Evolutionary conservation across 2,113 vertebrate species (phyloP).

Genomic region (Phaethornis superciliosus): DNA sequence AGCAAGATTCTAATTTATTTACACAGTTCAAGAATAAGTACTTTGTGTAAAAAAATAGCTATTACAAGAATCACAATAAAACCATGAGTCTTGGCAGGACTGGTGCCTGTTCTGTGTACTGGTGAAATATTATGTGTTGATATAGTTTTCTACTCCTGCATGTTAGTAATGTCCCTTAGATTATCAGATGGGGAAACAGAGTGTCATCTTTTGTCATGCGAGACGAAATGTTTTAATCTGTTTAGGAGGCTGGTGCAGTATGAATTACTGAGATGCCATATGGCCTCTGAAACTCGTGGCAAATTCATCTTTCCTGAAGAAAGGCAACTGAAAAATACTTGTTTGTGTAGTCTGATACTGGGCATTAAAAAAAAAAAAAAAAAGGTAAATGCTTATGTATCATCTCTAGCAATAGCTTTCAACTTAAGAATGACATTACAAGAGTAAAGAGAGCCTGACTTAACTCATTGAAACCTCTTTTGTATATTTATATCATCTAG

Average conservation of each 20-base stretch:
- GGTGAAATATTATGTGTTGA: not conserved
- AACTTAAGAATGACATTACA: not conserved
- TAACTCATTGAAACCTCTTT: not conserved
- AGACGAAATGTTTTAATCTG: slow-evolving; percentile 63
- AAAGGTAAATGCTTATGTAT: not conserved
- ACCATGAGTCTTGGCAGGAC: not conserved
- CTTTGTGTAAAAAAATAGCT: not conserved
- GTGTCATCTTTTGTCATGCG: slow-evolving; percentile 61
- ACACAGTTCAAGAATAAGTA: not conserved
- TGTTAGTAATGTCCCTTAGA: slow-evolving; percentile 33
- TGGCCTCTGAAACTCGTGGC: slow-evolving; percentile 28
- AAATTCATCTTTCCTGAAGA: slow-evolving; percentile 45
- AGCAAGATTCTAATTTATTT: not conserved
- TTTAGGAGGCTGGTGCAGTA: slow-evolving; percentile 34
- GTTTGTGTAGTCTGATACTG: not conserved
- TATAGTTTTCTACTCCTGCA: not conserved
- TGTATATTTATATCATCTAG: not conserved
- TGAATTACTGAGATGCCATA: slow-evolving; percentile 53
- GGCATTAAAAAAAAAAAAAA: not conserved
- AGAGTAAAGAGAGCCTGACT: not conserved
- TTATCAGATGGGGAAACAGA: slow-evolving; percentile 28
- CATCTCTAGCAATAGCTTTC: not conserved
- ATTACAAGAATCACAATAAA: not conserved
- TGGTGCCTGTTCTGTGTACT: not conserved
- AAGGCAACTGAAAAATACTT: not conserved